phyloP scores from a whole-genome alignment of 2,888 invertebrate genomes.

The Rhagium mordax region DNA sequence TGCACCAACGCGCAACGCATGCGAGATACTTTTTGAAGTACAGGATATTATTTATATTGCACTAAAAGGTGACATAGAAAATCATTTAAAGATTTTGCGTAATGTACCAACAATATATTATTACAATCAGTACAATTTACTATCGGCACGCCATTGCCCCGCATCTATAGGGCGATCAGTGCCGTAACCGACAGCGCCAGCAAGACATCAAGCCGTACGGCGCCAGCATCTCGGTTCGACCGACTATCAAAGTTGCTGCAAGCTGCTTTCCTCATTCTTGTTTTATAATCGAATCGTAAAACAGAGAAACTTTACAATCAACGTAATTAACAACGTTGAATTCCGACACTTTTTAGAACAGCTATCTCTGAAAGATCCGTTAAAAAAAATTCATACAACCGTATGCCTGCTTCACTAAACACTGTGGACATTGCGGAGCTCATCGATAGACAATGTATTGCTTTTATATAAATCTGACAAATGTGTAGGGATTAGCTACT shows the following conservation, averaged over 20 bases:
- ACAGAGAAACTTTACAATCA: constrained; percentile 41
- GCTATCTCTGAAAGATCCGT: constrained; percentile 25
- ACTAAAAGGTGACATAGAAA: too few relatives aligned
- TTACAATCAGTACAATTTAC: constrained; percentile 25
- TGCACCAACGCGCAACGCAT: too few relatives aligned
- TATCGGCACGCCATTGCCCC: constrained; percentile 21
- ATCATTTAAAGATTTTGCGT: too few relatives aligned
- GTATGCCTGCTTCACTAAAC: neutral
- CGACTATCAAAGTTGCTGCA: constrained; percentile 29
- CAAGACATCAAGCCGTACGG: constrained; percentile 33
- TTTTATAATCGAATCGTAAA: constrained; percentile 45
- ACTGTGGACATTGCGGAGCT: neutral
- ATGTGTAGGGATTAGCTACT: too few relatives aligned
- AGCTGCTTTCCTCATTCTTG: constrained; percentile 45
- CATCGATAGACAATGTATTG: neutral
- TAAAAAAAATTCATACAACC: constrained; percentile 13
- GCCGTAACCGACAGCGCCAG: constrained; percentile 31
- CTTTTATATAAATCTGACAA: too few relatives aligned
- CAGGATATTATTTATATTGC: too few relatives aligned
- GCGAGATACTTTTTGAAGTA: too few relatives aligned
- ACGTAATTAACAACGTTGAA: constrained; percentile 34
- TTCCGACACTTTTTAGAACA: constrained; percentile 18
- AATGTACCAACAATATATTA: too few relatives aligned
- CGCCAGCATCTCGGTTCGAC: constrained; percentile 34
- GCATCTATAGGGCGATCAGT: constrained; percentile 22